Conservation (phyloP, 2,888 invertebrate species). For the Andrena minutula region DNA sequence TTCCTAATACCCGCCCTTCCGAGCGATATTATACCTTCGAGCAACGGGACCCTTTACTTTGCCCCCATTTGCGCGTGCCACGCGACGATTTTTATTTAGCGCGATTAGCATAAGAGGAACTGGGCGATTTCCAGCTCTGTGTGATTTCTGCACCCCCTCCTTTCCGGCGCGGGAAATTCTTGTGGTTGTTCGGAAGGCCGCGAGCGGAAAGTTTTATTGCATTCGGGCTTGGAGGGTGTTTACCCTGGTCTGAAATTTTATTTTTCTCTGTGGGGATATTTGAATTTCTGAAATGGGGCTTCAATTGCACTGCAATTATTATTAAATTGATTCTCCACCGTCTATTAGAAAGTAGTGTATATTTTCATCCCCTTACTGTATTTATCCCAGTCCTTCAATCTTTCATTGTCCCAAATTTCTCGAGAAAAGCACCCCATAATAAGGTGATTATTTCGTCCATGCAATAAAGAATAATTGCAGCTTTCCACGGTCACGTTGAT, state of each 20-base stretch:
- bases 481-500: slow-evolving; percentile 14
- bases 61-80: slow-evolving; percentile 11
- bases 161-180: not conserved
- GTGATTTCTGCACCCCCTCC: not conserved
- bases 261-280: not conserved
- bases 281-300: no score
- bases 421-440: not conserved
- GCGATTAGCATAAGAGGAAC: slow-evolving; percentile 21
- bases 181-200: not conserved
- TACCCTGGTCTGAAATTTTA: not conserved
- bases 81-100: slow-evolving; percentile 32
- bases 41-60: not conserved
- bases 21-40: slow-evolving; percentile 19
- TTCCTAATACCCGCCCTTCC: slow-evolving; percentile 25
- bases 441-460: not conserved
- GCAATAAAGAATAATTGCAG: not conserved
- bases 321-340: no score
- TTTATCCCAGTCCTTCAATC: not conserved
- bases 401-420: not conserved
- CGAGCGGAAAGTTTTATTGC: no score
- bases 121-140: not conserved
- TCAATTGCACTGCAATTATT: no score
- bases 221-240: not conserved
- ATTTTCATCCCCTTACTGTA: not conserved
- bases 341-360: not conserved